Evolutionary conservation across 1,140 invertebrate species (phyloP).

Genomic region (Drosophila insularis): DNA sequence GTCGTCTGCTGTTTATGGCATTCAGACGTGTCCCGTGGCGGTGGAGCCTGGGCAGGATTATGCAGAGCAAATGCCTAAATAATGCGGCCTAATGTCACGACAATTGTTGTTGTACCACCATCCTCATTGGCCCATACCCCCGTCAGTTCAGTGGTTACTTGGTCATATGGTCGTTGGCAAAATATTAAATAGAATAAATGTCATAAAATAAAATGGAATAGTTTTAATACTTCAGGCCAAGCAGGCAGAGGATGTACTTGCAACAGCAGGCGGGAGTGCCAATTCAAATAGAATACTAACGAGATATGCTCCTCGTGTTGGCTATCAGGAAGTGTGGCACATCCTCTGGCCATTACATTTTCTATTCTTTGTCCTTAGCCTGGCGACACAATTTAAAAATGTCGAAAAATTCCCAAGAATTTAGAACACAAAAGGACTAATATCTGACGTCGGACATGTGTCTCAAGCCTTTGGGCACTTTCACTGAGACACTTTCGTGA

Average conservation of each 20-base stretch:
- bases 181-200: constrained; percentile 10
- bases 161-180: neutral
- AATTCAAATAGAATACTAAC: constrained; percentile 7
- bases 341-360: neutral
- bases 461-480: neutral
- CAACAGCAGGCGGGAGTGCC: constrained; percentile 2
- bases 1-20: constrained; percentile 30
- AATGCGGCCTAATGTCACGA: constrained; percentile 54
- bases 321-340: neutral
- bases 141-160: neutral
- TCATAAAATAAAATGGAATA: constrained; percentile 11
- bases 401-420: neutral
- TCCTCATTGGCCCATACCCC: too few relatives aligned
- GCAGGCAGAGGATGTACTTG: neutral
- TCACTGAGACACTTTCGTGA: neutral
- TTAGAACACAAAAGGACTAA: neutral
- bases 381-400: neutral
- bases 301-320: neutral
- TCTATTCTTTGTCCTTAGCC: too few relatives aligned
- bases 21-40: constrained; percentile 21
- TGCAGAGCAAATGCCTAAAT: constrained; percentile 62
- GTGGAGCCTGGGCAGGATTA: constrained; percentile 37
- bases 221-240: constrained; percentile 2
- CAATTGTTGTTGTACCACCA: neutral
- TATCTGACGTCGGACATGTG: neutral